Evolutionary conservation across 2,888 invertebrate species (phyloP).

Genomic region (Chironomus riparius): DNA sequence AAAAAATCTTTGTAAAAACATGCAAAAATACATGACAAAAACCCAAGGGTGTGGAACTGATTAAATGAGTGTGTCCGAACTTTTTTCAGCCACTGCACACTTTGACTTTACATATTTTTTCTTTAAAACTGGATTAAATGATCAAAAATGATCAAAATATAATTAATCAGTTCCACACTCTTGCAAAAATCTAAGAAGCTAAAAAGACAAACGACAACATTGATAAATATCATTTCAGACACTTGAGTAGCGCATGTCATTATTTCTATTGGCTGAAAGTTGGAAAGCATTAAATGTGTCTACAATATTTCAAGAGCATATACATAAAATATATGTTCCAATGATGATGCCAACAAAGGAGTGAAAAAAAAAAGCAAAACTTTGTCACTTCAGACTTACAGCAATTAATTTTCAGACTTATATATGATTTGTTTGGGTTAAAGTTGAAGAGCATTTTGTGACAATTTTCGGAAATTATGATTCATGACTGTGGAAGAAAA

Average conservation of each 20-base stretch:
- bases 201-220: background rate
- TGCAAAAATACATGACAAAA: too few relatives aligned
- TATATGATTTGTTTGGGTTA: conserved; percentile 16
- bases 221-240: background rate
- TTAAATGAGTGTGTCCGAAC: too few relatives aligned
- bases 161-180: too few relatives aligned
- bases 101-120: too few relatives aligned
- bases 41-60: too few relatives aligned
- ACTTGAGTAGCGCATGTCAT: background rate
- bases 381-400: conserved; percentile 3
- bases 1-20: background rate
- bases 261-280: too few relatives aligned
- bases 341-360: too few relatives aligned
- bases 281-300: background rate
- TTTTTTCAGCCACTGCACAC: too few relatives aligned
- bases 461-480: conserved; percentile 20
- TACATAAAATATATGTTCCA: too few relatives aligned
- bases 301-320: background rate
- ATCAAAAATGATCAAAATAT: too few relatives aligned
- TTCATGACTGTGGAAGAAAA: background rate
- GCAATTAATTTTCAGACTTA: conserved; percentile 22
- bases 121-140: too few relatives aligned
- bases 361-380: background rate
- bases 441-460: background rate
- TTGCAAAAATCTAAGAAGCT: background rate